phyloP scores from a whole-genome alignment of 1,140 invertebrate species.

The Holotrichia oblita region DNA sequence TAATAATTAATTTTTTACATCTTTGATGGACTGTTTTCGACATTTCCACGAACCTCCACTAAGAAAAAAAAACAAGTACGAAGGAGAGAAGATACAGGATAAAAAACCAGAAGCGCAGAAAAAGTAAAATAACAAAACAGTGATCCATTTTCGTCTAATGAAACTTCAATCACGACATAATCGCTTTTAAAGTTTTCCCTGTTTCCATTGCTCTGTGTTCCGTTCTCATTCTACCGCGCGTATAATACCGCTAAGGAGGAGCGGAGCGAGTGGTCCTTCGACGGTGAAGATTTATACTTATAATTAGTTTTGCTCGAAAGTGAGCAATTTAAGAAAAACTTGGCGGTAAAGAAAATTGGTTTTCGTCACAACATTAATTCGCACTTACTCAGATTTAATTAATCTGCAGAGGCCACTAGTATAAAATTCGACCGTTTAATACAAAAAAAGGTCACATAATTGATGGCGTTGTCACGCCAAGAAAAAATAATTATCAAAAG shows the following conservation, averaged over 20 bases:
- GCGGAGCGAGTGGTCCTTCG: not conserved
- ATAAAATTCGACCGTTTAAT: not conserved
- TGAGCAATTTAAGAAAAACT: slow-evolving; percentile 36
- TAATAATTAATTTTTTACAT: no score
- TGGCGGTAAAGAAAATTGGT: slow-evolving; percentile 7
- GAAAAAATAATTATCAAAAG: not conserved
- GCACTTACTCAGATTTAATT: slow-evolving; percentile 16
- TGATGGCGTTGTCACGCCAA: not conserved
- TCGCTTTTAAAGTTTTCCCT: slow-evolving; percentile 29
- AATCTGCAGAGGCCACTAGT: not conserved
- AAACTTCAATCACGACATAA: slow-evolving; percentile 35
- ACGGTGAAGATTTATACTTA: slow-evolving; percentile 23
- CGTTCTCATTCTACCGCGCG: not conserved
- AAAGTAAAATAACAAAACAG: slow-evolving; percentile 19
- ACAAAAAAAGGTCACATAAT: not conserved
- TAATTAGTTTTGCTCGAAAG: slow-evolving; percentile 30
- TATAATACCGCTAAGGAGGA: not conserved
- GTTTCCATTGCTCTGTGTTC: slow-evolving; percentile 22
- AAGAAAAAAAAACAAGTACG: no score
- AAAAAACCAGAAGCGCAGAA: not conserved
- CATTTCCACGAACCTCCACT: no score
- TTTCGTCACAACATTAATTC: slow-evolving; percentile 29
- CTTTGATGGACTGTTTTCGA: no score
- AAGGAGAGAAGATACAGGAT: not conserved
- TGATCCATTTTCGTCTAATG: slow-evolving; percentile 35